These are phyloP conservation scores for Zaprionus vittiger DNA, from an alignment of 1,140 invertebrate species.

Conservation along the genomic window DNA sequence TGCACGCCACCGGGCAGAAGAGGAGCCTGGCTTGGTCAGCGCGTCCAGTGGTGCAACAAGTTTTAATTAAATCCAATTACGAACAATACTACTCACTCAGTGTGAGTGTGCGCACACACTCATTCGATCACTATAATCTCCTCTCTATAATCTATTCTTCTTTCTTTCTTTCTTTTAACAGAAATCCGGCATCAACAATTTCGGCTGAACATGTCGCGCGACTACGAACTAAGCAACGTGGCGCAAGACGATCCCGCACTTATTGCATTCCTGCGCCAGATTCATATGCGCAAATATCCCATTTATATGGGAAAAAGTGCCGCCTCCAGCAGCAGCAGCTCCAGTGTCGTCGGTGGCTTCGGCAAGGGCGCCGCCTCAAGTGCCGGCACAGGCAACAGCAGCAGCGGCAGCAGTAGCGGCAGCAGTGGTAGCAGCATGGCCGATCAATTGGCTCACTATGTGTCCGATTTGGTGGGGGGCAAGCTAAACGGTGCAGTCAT, in stretches of 20 bases:
- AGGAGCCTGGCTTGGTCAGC: slow-evolving; percentile 24
- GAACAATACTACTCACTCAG: slow-evolving; percentile 5
- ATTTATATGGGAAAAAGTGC: slow-evolving; percentile 79
- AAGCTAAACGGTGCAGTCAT: slow-evolving; percentile 86
- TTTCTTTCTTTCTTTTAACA: slow-evolving; percentile 58
- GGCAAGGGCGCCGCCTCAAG: not conserved
- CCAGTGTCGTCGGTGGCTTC: not conserved
- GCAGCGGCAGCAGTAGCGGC: slow-evolving; percentile 8
- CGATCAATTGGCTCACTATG: slow-evolving; percentile 85
- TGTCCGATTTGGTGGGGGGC: slow-evolving; percentile 83
- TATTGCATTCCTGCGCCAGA: slow-evolving; percentile 89
- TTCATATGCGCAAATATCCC: slow-evolving; percentile 85
- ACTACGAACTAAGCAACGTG: slow-evolving; percentile 89
- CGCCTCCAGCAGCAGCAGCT: slow-evolving; percentile 42
- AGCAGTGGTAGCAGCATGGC: slow-evolving; percentile 54
- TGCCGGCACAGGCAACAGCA: slow-evolving; percentile 38
- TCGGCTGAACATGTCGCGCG: slow-evolving; percentile 89
- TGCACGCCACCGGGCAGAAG: slow-evolving; percentile 51
- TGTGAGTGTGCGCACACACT: not conserved
- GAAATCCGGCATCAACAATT: slow-evolving; percentile 88
- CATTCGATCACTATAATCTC: slow-evolving; percentile 6
- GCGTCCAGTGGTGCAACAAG: slow-evolving; percentile 75
- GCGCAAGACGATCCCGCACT: slow-evolving; percentile 90
- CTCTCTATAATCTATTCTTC: slow-evolving; percentile 10
- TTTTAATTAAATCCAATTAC: slow-evolving; percentile 79